Conservation (phyloP, 1,140 invertebrate species). For the Drosophila novamexicana region DNA sequence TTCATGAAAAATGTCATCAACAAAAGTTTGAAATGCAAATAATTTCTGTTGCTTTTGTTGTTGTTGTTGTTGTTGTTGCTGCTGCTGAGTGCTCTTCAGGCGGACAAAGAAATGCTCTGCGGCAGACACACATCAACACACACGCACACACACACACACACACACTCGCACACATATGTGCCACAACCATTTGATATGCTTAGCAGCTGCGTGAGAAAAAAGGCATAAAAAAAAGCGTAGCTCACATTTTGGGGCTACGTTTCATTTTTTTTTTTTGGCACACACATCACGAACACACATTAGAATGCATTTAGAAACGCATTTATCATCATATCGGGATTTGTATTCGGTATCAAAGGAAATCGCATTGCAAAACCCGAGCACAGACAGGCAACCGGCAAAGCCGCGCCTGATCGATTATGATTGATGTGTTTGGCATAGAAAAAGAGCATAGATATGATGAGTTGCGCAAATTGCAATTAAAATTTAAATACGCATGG, state of each 20-base stretch:
- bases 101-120: slow-evolving; percentile 64
- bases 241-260: slow-evolving; percentile 47
- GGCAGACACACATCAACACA: slow-evolving; percentile 47
- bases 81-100: slow-evolving; percentile 63
- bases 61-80: slow-evolving; percentile 37
- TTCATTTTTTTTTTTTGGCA: slow-evolving; percentile 13
- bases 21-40: slow-evolving; percentile 82
- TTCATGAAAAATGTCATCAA: slow-evolving; percentile 83
- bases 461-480: slow-evolving; percentile 35
- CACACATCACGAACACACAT: slow-evolving; percentile 53
- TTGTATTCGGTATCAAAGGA: slow-evolving; percentile 32
- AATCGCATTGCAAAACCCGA: slow-evolving; percentile 21
- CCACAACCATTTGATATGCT: slow-evolving; percentile 65
- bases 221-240: slow-evolving; percentile 43
- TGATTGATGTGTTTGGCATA: slow-evolving; percentile 59
- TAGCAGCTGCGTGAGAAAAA: slow-evolving; percentile 27
- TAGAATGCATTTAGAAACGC: slow-evolving; percentile 82
- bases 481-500: slow-evolving; percentile 70
- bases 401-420: slow-evolving; percentile 70
- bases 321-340: slow-evolving; percentile 66
- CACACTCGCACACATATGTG: slow-evolving; percentile 1
- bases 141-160: slow-evolving; percentile 14
- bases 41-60: slow-evolving; percentile 45
- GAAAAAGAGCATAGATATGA: not conserved
- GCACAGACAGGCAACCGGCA: slow-evolving; percentile 40